A percentile compares a stretch with the other conserved stretches of the same genome.
phyloP scores from a whole-genome alignment of 2,888 invertebrate genomes.

The Yponomeuta cagnagella region DNA sequence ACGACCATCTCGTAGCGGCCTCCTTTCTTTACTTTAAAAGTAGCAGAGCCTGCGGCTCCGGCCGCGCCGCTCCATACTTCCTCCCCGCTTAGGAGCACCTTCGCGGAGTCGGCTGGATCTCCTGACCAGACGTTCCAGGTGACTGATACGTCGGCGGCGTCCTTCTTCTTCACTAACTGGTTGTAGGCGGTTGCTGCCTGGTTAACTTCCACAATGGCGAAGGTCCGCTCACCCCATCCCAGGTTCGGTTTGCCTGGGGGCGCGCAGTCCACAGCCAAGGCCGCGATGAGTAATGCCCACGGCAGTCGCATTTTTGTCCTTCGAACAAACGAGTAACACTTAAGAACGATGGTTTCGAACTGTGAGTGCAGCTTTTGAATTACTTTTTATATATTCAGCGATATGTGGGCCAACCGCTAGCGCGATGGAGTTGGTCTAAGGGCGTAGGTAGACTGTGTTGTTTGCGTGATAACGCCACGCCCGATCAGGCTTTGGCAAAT shows the following conservation, averaged over 20 bases:
- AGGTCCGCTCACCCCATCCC: constrained; percentile 67
- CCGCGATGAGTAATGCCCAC: constrained; percentile 46
- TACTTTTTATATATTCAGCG: constrained; percentile 64
- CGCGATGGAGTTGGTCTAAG: constrained; percentile 43
- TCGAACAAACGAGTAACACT: constrained; percentile 50
- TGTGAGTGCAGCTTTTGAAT: constrained; percentile 48
- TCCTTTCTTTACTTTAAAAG: constrained; percentile 64
- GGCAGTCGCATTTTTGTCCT: constrained; percentile 56
- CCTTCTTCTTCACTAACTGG: constrained; percentile 57
- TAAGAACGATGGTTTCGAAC: constrained; percentile 49
- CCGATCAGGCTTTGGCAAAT: too few relatives aligned
- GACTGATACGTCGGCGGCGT: constrained; percentile 63
- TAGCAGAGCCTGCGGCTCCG: constrained; percentile 50
- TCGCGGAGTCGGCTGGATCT: constrained; percentile 53
- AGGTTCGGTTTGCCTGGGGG: constrained; percentile 62
- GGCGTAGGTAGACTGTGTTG: constrained; percentile 45
- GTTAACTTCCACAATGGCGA: constrained; percentile 66
- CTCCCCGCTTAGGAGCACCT: constrained; percentile 51
- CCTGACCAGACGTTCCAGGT: constrained; percentile 70
- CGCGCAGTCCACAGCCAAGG: constrained; percentile 41
- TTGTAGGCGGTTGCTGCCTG: constrained; percentile 70
- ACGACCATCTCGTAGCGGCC: constrained; percentile 63
- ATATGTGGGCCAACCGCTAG: constrained; percentile 72
- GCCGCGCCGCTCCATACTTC: constrained; percentile 58
- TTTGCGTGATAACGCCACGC: constrained; percentile 16